Percentiles rank a stretch among this genome's conserved stretches.
Evolutionary conservation across 2,113 vertebrate genomes (phyloP).

Genomic region (Apistogramma diplotaenia): DNA sequence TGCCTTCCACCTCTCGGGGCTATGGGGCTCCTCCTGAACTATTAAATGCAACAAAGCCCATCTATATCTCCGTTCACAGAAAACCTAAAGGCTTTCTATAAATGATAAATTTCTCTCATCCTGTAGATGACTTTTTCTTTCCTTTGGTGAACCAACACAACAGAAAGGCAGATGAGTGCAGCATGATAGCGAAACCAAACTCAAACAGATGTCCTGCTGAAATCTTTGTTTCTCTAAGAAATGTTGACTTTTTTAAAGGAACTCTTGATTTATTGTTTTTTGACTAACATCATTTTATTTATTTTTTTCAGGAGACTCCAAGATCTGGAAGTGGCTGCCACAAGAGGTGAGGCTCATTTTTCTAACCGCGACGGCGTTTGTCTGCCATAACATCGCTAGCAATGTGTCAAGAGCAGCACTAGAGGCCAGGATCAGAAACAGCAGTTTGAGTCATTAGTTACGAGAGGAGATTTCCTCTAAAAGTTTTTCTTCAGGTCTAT

Average conservation of each 20-base stretch:
- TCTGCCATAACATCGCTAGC: constrained; percentile 5
- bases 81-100: constrained; percentile 49
- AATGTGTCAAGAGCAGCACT: constrained; percentile 3
- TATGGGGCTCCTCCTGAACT: constrained; percentile 21
- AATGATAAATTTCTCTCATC: constrained; percentile 43
- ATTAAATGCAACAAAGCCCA: constrained; percentile 49
- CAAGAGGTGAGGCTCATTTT: constrained; percentile 84
- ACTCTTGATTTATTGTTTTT: not conserved
- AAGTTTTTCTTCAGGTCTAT: not conserved
- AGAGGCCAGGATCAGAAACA: constrained; percentile 7
- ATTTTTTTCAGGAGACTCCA: constrained; percentile 81
- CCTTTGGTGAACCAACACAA: constrained; percentile 5
- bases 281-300: constrained; percentile 19
- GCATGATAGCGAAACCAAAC: not conserved
- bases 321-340: constrained; percentile 82
- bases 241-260: not conserved
- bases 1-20: constrained; percentile 43
- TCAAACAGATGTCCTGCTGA: not conserved
- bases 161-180: constrained; percentile 7
- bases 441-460: constrained; percentile 8
- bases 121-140: constrained; percentile 9
- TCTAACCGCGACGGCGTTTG: not conserved
- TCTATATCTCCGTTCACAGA: constrained; percentile 48
- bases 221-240: not conserved
- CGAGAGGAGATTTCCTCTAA: not conserved